These are phyloP conservation scores for Phoxinus dragarum DNA, from an alignment of 2,797 vertebrate genomes.

Conservation along the genomic window DNA sequence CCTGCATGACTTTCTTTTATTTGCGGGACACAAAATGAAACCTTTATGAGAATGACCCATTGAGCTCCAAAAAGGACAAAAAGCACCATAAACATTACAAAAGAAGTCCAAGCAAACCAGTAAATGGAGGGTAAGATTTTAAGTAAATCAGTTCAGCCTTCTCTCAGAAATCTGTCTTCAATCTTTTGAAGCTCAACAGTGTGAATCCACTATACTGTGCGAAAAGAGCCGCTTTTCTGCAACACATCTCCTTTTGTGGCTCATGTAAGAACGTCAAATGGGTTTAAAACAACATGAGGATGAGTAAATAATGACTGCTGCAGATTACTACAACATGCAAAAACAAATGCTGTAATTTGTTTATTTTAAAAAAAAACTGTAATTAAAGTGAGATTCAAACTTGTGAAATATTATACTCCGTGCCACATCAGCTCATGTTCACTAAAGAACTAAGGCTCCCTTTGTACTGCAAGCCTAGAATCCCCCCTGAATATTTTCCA, in stretches of 20 bases:
- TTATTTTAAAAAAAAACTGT: background rate
- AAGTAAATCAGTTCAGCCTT: background rate
- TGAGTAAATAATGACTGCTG: background rate
- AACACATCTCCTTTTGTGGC: slow-evolving; percentile 3
- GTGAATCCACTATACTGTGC: background rate
- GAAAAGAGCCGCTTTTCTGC: background rate
- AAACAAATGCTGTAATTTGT: background rate
- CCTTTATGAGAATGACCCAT: background rate
- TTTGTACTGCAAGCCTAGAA: background rate
- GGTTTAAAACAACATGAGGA: background rate
- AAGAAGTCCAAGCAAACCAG: background rate
- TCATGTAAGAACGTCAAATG: background rate
- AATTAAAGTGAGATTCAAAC: background rate
- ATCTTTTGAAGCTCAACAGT: background rate
- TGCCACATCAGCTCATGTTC: background rate
- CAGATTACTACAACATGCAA: background rate
- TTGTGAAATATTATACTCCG: background rate
- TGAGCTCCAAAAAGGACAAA: background rate
- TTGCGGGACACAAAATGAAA: background rate
- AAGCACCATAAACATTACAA: background rate
- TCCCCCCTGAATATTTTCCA: slow-evolving; percentile 3
- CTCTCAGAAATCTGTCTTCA: background rate
- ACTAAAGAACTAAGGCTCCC: background rate
- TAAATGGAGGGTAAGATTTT: background rate
- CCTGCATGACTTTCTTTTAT: background rate